These are phyloP conservation scores for Theonella swinhoei DNA, from an alignment of 37 sponge, comb jelly and placozoan genomes.

Conservation along the genomic window DNA sequence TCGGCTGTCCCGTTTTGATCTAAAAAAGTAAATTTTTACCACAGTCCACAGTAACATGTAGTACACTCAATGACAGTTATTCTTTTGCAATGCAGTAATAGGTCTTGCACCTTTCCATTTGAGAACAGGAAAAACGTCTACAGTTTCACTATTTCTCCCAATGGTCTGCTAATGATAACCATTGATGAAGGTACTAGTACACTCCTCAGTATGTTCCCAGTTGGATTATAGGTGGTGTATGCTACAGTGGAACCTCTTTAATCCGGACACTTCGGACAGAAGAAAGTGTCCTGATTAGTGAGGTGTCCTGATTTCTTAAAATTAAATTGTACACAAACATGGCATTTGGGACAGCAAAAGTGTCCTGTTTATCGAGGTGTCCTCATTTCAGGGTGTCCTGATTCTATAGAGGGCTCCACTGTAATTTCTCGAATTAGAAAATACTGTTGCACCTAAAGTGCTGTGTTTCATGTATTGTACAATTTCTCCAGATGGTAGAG, in stretches of 20 bases:
- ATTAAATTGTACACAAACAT: too few relatives aligned
- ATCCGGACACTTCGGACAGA: too few relatives aligned
- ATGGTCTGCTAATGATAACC: slow-evolving; percentile 84
- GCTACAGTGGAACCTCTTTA: too few relatives aligned
- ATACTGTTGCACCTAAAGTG: too few relatives aligned
- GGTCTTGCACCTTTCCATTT: slow-evolving; percentile 90
- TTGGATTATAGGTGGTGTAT: neutral
- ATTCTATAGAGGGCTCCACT: neutral
- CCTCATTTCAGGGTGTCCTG: too few relatives aligned
- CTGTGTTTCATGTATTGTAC: too few relatives aligned
- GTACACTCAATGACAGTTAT: neutral
- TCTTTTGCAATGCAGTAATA: slow-evolving; percentile 59
- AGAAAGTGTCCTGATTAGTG: too few relatives aligned
- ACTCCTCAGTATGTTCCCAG: too few relatives aligned
- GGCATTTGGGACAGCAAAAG: too few relatives aligned
- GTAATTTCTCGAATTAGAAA: too few relatives aligned
- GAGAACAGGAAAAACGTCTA: slow-evolving; percentile 92
- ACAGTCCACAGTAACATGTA: neutral
- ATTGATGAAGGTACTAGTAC: slow-evolving; percentile 86
- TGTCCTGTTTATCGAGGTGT: too few relatives aligned
- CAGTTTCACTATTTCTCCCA: slow-evolving; percentile 89
- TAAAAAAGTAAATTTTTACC: slow-evolving; percentile 79
- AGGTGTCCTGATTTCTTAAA: too few relatives aligned
- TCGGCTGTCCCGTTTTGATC: slow-evolving; percentile 93
- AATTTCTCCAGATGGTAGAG: slow-evolving; percentile 71